A percentile compares a stretch with the other conserved stretches of the same genome.
phyloP scores from a whole-genome alignment of 2,888 invertebrate species.

The Oligia latruncula region DNA sequence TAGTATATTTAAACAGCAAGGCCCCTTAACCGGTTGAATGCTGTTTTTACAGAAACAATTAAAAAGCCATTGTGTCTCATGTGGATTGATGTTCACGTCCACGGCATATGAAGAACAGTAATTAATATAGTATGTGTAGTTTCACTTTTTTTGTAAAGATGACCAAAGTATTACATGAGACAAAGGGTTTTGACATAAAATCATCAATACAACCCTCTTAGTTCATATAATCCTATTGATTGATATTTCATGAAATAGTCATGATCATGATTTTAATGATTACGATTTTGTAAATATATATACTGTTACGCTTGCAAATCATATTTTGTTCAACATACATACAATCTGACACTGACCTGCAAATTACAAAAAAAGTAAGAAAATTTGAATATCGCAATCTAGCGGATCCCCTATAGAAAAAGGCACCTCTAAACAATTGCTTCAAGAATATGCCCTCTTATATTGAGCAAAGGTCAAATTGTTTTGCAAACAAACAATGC shows the following conservation, averaged over 20 bases:
- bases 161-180: neutral
- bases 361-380: neutral
- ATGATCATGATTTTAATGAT: no score
- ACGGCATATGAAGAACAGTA: neutral
- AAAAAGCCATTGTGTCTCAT: no score
- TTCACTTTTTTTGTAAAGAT: neutral
- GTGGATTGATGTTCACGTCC: no score
- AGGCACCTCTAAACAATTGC: neutral
- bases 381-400: neutral
- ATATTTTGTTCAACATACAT: neutral
- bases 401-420: neutral
- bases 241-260: no score
- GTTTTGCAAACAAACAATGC: constrained; percentile 36
- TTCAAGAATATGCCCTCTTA: constrained; percentile 19
- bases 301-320: no score
- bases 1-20: neutral
- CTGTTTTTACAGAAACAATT: no score
- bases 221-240: no score
- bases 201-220: no score
- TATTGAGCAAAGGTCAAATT: constrained; percentile 47
- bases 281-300: no score
- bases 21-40: neutral
- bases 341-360: neutral
- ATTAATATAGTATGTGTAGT: neutral
- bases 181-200: neutral